Conservation (phyloP, 2,888 invertebrate species). For the Himalopsyche japonica region DNA sequence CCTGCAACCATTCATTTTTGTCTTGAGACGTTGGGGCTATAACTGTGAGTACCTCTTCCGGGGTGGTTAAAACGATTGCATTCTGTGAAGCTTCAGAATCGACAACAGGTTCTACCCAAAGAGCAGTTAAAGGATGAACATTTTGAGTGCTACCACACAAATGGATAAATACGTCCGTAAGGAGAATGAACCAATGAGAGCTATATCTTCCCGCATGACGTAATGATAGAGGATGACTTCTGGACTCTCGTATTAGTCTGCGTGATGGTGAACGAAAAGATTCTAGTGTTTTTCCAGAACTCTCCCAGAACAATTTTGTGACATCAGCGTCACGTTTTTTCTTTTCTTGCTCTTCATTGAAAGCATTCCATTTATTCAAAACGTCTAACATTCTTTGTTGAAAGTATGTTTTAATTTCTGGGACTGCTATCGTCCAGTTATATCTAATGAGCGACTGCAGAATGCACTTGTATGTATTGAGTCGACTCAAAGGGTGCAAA, state of each 20-base stretch:
- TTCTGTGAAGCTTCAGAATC: constrained; percentile 67
- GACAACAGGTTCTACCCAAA: constrained; percentile 80
- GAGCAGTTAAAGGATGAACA: constrained; percentile 69
- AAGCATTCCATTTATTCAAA: constrained; percentile 63
- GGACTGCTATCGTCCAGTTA: constrained; percentile 51
- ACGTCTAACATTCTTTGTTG: constrained; percentile 62
- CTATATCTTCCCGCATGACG: constrained; percentile 74
- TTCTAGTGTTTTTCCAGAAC: constrained; percentile 66
- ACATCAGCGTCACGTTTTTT: constrained; percentile 67
- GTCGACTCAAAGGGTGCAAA: constrained; percentile 64
- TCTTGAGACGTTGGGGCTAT: constrained; percentile 68
- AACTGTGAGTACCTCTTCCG: constrained; percentile 76
- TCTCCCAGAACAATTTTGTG: constrained; percentile 77
- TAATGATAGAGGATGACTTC: constrained; percentile 68
- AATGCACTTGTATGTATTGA: constrained; percentile 66
- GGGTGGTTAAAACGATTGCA: constrained; percentile 71
- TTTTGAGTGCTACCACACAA: constrained; percentile 68
- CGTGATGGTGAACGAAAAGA: constrained; percentile 67
- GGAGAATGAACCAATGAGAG: constrained; percentile 78
- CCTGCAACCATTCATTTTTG: constrained; percentile 79
- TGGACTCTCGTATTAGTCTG: constrained; percentile 79
- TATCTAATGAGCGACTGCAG: constrained; percentile 61
- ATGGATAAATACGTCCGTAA: constrained; percentile 82
- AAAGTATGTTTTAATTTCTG: constrained; percentile 52
- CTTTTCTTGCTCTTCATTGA: constrained; percentile 66